Percentiles rank a stretch among this genome's conserved stretches.
Conservation (phyloP, 2,797 vertebrate genomes). For the Alosa sapidissima region DNA sequence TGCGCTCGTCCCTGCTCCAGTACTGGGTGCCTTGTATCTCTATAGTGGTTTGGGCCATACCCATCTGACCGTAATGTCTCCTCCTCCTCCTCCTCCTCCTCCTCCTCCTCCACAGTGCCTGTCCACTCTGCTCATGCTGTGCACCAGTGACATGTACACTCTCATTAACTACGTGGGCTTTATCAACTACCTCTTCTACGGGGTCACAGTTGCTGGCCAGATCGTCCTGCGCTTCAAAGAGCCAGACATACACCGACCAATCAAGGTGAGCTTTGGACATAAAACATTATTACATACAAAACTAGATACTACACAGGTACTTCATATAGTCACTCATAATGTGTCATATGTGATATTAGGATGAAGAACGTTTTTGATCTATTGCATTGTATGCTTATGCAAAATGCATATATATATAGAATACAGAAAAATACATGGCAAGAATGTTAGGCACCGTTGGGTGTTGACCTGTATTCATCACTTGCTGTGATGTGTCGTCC, state of each 20-base stretch:
- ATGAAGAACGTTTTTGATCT: too few relatives aligned
- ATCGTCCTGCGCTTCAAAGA: conserved; percentile 86
- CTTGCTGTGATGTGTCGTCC: not conserved
- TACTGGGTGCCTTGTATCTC: not conserved
- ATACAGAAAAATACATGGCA: not conserved
- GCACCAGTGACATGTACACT: conserved; percentile 94
- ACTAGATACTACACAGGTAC: too few relatives aligned
- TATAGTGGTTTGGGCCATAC: not conserved
- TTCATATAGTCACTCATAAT: too few relatives aligned
- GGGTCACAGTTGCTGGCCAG: conserved; percentile 90
- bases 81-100: conserved; percentile 15
- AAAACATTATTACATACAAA: not conserved
- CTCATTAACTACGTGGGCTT: conserved; percentile 96
- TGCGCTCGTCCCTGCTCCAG: not conserved
- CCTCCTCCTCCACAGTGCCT: conserved; percentile 75
- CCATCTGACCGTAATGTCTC: conserved; percentile 67
- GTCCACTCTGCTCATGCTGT: conserved; percentile 91
- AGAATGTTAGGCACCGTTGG: not conserved
- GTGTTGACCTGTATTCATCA: not conserved
- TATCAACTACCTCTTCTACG: conserved; percentile 96
- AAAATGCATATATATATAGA: not conserved
- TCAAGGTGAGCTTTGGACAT: conserved; percentile 75
- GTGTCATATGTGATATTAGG: too few relatives aligned
- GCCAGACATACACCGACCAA: conserved; percentile 83
- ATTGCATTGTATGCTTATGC: not conserved